These are phyloP conservation scores for Dilophus febrilis DNA, from an alignment of 2,888 invertebrate species.

Conservation along the genomic window DNA sequence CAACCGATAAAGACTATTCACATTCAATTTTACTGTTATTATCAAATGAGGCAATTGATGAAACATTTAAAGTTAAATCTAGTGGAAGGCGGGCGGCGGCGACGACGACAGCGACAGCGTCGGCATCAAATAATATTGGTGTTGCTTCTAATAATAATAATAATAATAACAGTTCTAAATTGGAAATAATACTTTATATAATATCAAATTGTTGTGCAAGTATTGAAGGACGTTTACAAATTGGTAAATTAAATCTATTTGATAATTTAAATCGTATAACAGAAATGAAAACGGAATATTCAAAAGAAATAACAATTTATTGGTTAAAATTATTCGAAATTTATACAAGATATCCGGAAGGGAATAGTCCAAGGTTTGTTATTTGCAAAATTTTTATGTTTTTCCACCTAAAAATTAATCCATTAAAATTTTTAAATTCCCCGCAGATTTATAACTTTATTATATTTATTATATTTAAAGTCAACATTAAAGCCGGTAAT, in stretches of 20 bases:
- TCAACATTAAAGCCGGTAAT: constrained; percentile 9
- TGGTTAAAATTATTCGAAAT: constrained; percentile 27
- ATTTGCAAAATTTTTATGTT: no score
- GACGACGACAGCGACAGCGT: no score
- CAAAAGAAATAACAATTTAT: constrained; percentile 14
- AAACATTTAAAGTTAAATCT: constrained; percentile 18
- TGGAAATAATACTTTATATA: constrained; percentile 19
- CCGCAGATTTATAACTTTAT: constrained; percentile 12
- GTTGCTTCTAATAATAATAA: no score
- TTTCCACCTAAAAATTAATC: no score
- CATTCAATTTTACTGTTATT: constrained; percentile 22
- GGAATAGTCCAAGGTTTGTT: constrained; percentile 17
- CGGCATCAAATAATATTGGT: constrained; percentile 10
- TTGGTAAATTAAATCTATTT: constrained; percentile 18
- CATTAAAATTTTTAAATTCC: no score
- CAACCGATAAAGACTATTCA: constrained; percentile 14
- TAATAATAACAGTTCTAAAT: no score
- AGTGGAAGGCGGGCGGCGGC: no score
- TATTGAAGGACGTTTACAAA: constrained; percentile 22
- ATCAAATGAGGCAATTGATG: constrained; percentile 17
- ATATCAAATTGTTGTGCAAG: constrained; percentile 25
- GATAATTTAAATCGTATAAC: constrained; percentile 20
- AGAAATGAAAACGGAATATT: constrained; percentile 16
- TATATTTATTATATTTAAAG: constrained; percentile 17
- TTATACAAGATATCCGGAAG: constrained; percentile 23